phyloP scores from a whole-genome alignment of 2,797 vertebrate genomes.

The Nannoperca australis region DNA sequence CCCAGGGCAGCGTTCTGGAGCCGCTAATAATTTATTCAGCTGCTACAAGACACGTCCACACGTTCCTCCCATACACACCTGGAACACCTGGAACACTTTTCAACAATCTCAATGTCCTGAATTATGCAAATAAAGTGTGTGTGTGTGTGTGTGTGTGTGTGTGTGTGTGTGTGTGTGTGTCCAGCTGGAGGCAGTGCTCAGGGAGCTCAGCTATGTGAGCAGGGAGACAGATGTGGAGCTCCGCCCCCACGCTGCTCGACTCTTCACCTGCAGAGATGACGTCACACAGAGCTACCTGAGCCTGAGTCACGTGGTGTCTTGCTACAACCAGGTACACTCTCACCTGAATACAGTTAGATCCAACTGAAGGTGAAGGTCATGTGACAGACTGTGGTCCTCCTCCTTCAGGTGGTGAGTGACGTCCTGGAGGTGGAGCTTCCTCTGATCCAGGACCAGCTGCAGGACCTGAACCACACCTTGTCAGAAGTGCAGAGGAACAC shows the following conservation, averaged over 20 bases:
- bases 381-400: not conserved
- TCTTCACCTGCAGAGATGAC: conserved; percentile 74
- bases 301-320: conserved; percentile 72
- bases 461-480: conserved; percentile 70
- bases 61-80: too few species aligned
- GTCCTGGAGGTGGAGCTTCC: conserved; percentile 79
- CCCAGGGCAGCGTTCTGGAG: too few species aligned
- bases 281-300: conserved; percentile 17
- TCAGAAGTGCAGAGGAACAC: conserved; percentile 62
- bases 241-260: conserved; percentile 4
- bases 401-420: conserved; percentile 39
- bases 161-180: conserved; percentile 3
- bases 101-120: not conserved
- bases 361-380: not conserved
- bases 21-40: too few species aligned
- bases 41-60: too few species aligned
- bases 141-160: too few species aligned
- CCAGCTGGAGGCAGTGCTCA: conserved; percentile 81
- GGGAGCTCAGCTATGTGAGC: conserved; percentile 85
- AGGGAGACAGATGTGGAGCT: conserved; percentile 52
- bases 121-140: too few species aligned
- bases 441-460: conserved; percentile 78
- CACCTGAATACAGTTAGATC: not conserved
- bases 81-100: not conserved
- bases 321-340: conserved; percentile 84